Evolutionary conservation across 2,797 vertebrate species (phyloP).

Genomic region (Morus bassanus): DNA sequence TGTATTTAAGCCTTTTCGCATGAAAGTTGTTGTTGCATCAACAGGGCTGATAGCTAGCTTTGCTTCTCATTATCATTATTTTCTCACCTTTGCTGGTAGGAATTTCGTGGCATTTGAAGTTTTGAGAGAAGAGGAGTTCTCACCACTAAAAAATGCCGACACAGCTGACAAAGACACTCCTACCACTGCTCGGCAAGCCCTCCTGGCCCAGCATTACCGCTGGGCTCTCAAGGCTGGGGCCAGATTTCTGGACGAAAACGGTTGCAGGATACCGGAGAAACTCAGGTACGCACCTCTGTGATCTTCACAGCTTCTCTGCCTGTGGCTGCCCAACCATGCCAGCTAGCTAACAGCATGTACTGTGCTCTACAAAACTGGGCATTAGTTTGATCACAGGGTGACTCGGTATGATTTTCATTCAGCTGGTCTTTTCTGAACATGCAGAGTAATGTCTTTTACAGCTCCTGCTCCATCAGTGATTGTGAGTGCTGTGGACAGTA

Average conservation of each 20-base stretch:
- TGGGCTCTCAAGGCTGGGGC: slow-evolving; percentile 86
- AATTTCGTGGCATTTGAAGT: slow-evolving; percentile 93
- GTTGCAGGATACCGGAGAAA: slow-evolving; percentile 60
- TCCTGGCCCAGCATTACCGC: slow-evolving; percentile 86
- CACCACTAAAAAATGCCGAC: slow-evolving; percentile 90
- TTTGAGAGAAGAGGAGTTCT: slow-evolving; percentile 90
- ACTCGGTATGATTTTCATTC: fast-evolving
- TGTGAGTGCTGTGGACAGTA: neutral
- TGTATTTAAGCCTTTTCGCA: neutral
- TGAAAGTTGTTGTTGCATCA: neutral
- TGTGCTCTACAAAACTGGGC: neutral
- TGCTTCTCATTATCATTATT: neutral
- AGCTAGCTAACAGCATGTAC: neutral
- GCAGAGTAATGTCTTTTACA: neutral
- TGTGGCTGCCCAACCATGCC: neutral
- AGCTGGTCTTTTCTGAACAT: neutral
- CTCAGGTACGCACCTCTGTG: slow-evolving; percentile 68
- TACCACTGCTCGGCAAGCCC: slow-evolving; percentile 77
- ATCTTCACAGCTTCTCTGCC: neutral
- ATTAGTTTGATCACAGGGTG: neutral
- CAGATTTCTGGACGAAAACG: slow-evolving; percentile 75
- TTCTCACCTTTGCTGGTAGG: slow-evolving; percentile 67
- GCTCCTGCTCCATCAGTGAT: neutral
- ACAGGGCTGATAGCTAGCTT: neutral
- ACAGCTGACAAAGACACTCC: slow-evolving; percentile 81